A percentile compares a stretch with the other conserved stretches of the same genome.
phyloP scores from a whole-genome alignment of 2,113 vertebrate genomes.

The Naja naja region DNA sequence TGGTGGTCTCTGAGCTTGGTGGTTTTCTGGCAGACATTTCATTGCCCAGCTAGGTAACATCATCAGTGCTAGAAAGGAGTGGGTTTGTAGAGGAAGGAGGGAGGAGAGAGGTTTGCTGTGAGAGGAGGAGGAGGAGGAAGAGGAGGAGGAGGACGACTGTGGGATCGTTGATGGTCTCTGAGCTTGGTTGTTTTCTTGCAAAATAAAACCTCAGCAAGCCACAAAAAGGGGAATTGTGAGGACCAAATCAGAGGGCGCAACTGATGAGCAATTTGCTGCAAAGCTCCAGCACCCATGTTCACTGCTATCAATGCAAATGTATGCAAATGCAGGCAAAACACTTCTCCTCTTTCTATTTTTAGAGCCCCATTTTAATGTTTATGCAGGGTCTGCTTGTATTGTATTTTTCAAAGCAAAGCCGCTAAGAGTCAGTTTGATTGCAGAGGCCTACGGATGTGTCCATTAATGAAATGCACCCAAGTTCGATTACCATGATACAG shows the following conservation, averaged over 20 bases:
- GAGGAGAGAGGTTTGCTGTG: too few species aligned
- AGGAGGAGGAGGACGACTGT: too few species aligned
- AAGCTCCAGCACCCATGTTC: neutral
- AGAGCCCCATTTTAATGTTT: neutral
- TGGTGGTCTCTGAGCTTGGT: too few species aligned
- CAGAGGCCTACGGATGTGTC: neutral
- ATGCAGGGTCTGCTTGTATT: neutral
- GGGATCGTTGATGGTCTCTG: too few species aligned
- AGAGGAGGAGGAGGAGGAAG: too few species aligned
- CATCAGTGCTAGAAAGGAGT: too few species aligned
- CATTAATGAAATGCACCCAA: neutral
- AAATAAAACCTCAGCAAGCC: neutral
- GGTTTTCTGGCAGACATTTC: too few species aligned
- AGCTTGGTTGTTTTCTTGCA: too few species aligned
- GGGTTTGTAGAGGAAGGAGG: too few species aligned
- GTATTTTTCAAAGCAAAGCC: neutral
- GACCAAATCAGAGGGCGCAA: neutral
- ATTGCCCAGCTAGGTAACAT: too few species aligned
- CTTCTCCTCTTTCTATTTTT: neutral
- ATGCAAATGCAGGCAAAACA: neutral
- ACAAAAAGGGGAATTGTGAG: neutral
- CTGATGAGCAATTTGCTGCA: neutral
- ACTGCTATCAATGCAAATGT: neutral
- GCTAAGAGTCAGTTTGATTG: neutral
- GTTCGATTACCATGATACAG: too few species aligned